Evolutionary conservation across 2,888 invertebrate species (phyloP), one percentile per base, ranked within the genome.

Genomic region (Drosophila diplacantha): DNA sequence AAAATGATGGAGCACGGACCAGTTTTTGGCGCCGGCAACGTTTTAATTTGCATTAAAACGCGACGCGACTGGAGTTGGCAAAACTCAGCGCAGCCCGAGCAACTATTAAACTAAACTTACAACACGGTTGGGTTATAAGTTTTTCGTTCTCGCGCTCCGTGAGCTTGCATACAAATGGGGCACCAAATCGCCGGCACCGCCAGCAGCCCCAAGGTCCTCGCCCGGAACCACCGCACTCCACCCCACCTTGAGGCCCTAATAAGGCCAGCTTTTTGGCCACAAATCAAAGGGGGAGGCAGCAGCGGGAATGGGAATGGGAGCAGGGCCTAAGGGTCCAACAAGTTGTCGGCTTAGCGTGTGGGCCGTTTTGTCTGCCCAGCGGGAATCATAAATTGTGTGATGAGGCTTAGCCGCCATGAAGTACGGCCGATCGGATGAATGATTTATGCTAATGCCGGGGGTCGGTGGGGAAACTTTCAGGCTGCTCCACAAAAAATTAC

Each of bases 41-140:
- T 71, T 83, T 83, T 80, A 83, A 83, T 79, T 80, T 79, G 82
- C 82, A 83, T 80, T 79, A 71, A 83, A 76, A 62, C 58, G 71
- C 69, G 74, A 52, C 62, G 69, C 54, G 78, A 66, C 73, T 56
- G 41, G 62, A 49, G 66, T 69, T 67, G 53, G 22, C 61, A 60
- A 68, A 69, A 69, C 43, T 69, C 37, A 5, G 18, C 18, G 9
- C 31, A 46, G 69, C 56, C 12, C 52, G 59, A 50, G 47, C 63
- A 83, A 80, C 80, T 80, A 80, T 83, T 79, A 73, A 83, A 80
- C 67, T 76, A 65, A 76, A 81, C 69, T 80, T 79, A 81, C 65
- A 74, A 47, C 64, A 69, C 66, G 55, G 66, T 57, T 73, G 73
- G 54, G 64, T 52, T 54, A 71, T 51, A 80, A 73, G 80, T 76